Evolutionary conservation across 2,797 vertebrate genomes (phyloP).

Genomic region (Anguilla megastoma): DNA sequence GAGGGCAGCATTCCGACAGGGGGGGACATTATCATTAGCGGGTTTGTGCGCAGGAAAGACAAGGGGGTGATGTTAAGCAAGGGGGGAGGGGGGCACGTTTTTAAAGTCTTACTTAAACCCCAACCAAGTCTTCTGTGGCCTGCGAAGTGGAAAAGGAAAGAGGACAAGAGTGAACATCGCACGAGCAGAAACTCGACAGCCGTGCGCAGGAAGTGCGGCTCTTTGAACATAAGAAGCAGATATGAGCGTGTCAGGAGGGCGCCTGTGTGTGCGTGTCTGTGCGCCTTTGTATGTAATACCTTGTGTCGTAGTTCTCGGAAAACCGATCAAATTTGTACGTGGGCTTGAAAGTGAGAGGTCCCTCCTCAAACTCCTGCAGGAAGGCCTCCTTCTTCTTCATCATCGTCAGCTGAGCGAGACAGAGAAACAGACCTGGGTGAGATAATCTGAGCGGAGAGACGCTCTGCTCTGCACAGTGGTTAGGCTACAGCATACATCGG

Average conservation of each 20-base stretch:
- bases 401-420: slow-evolving; percentile 79
- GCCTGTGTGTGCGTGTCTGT: neutral
- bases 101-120: slow-evolving; percentile 79
- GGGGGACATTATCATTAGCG: neutral
- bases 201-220: neutral
- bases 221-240: neutral
- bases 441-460: neutral
- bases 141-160: slow-evolving; percentile 64
- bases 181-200: neutral
- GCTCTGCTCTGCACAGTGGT: neutral
- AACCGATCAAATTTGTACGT: slow-evolving; percentile 94
- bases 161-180: slow-evolving; percentile 37
- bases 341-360: slow-evolving; percentile 87
- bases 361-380: slow-evolving; percentile 89
- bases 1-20: neutral
- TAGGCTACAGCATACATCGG: neutral
- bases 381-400: slow-evolving; percentile 81
- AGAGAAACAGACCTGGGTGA: slow-evolving; percentile 28
- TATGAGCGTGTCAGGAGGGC: neutral
- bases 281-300: slow-evolving; percentile 65
- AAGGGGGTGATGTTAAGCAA: neutral
- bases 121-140: slow-evolving; percentile 80
- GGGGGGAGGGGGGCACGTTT: neutral
- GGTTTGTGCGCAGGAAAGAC: neutral
- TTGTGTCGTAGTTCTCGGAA: slow-evolving; percentile 88